Base-by-base conservation (phyloP, 2,113 vertebrate genomes). In the Morone chrysops region DNA sequence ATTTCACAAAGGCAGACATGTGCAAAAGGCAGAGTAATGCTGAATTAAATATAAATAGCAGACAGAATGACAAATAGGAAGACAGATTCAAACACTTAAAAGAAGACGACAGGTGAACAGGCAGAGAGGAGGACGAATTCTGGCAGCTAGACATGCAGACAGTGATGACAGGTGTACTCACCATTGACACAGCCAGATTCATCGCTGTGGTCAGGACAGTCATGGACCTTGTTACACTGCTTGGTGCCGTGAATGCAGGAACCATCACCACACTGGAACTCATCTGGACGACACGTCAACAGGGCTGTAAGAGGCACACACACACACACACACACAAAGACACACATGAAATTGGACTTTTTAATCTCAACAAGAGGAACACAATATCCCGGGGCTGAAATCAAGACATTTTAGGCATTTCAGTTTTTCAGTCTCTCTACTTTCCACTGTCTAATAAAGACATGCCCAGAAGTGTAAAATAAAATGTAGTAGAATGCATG, bases 211-310 rank as follows among this genome's bases (percentile, higher is more conserved):
- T 99, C 98, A 0, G 90, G 94, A 87, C 98, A 99, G 95, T 99
- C 96, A 0, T 94, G 94, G 62, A 96, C 95, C 86, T 96, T 97
- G 93, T 99, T 95, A 75, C 98, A 99, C 93, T 97, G 97, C 90
- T 97, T 98, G 90, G 95, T 93, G 22, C 96, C 96, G 0, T 96
- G 96, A 86, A 99, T 96, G 71, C 98, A 99, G 60, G 96, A 96
- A 50, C 97, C 98, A 11, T 99, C 96, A 0, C 96, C 96, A 2
- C 98, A 99, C 89, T 96, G 98, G 94, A 99, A 99, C 87, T 99
- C 97, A 68, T 99, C 97, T 0, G 96, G 97, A 11, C 85, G 95
- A 90, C 98, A 99, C 13, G 97, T 97, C 85, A 97, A 92, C 88
- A 97, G 84, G 36, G 96, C 97, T 98, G 92, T 13, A 63, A 75